Evolutionary conservation across 1,140 invertebrate species (phyloP), one percentile per base, ranked within the genome.

Genomic region (Propsilocerus akamusi): DNA sequence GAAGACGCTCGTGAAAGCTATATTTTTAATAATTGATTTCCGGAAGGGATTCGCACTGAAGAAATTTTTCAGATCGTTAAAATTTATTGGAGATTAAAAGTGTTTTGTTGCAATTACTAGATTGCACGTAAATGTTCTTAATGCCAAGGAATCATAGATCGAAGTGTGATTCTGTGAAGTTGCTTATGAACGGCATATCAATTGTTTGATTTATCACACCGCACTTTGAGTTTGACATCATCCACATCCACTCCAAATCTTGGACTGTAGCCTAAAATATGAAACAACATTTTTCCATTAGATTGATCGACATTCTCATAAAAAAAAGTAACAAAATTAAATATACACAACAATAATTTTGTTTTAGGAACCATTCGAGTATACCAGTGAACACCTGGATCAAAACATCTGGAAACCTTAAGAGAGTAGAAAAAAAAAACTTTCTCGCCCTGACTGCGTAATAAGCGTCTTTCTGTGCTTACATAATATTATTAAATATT

Each of bases 221-320:
- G 7, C 28, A 49, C 25, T 49, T 26, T 8, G 20, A 26, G 11
- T 23, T 22, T 6, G 28, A 24, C 48, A 49, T 49, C n/a, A 12
- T 5, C 8, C 25, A 12, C 67, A 76, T 74, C 74, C 74, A 76
- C 26, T 67, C 61, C 17, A 76, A 68, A 53, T 76, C 74, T 52
- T 65, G 65, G 17, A 74, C 57, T 25, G 61, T 63, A 24, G 61
- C 61, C 61, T 63, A 26, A 1, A 11, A 28, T 17, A 17, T 5
- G 14, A 41, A 5, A 41, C 17, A 17, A 41, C n/a, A n/a, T 30
- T 8, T 30, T 30, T 11, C 10, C 28, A 30, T 11, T 30, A 11
- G 2, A 30, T 11, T 30, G n/a, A 30, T 6, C 10, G n/a, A n/a
- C n/a, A 30, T 30, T 3, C 10, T 11, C n/a, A 11, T 8, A 11